Evolutionary conservation across 2,113 vertebrate species (phyloP).

Genomic region (Microtus ochrogaster): DNA sequence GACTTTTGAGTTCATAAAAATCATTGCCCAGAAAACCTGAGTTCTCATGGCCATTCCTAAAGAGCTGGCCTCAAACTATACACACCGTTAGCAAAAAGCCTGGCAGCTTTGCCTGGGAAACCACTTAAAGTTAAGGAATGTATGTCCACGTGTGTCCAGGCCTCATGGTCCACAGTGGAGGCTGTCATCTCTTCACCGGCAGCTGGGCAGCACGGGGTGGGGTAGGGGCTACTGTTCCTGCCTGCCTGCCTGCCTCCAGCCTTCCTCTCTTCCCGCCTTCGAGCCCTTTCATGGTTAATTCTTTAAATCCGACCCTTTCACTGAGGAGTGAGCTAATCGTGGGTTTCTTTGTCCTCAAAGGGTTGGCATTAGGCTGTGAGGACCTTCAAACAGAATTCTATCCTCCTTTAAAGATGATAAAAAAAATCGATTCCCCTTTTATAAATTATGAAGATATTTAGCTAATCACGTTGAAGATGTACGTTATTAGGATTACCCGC

Average conservation of each 20-base stretch:
- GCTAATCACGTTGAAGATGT: not conserved
- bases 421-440: constrained; percentile 33
- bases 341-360: constrained; percentile 40
- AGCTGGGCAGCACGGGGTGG: not conserved
- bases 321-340: not conserved
- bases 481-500: not conserved
- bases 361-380: not conserved
- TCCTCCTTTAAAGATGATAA: constrained; percentile 46
- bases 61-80: not conserved
- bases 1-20: not conserved
- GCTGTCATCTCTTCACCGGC: not conserved
- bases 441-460: constrained; percentile 34
- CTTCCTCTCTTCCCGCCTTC: not conserved
- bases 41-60: not conserved
- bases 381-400: constrained; percentile 48
- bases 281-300: constrained; percentile 5
- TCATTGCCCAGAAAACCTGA: no score
- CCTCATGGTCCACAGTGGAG: not conserved
- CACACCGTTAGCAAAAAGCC: not conserved
- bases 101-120: not conserved
- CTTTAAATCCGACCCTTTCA: constrained; percentile 12
- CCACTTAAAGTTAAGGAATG: not conserved
- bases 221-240: not conserved
- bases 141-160: not conserved
- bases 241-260: not conserved